Base-by-base conservation (phyloP, 92 coral and sea anemone species). In the Montipora capitata region DNA sequence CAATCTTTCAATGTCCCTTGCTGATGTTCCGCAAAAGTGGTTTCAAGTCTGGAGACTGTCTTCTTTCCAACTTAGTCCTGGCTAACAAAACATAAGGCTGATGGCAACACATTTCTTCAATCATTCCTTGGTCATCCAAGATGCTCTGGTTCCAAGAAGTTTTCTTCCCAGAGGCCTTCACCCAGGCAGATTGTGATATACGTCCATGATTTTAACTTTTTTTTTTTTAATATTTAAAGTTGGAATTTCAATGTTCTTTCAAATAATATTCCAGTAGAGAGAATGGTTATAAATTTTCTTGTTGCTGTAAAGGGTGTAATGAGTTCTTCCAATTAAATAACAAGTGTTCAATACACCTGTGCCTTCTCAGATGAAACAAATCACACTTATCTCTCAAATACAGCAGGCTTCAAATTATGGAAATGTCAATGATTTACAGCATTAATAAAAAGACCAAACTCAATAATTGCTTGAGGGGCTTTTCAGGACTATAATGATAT, bases 41-140 rank as follows among this genome's bases (percentile, higher is more conserved):
- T 72, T 70, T 27, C 27, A 7, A 72, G n/a, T 51, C 77, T 35
- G 17, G 16, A 69, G 7, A 10, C 6, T 48, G 77, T 81, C 79
- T 72, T 83, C 77, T 83, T 27, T 40, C 27, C 6, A 72, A 8
- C 35, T 27, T 27, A 27, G 9, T 72, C 87, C 87, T 83, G 87
- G 80, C 87, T 83, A 83, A 83, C 79, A 83, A 83, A 83, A 83
- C 61, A 83, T 48, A 83, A 72, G 35, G 79, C 79, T 73, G 87
- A 83, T 83, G 79, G 87, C 70, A 83, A 83, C 78, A 71, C 45
- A 81, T 68, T 68, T 62, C 64, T 81, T 52, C 76, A 17, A 68
- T 15, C 7, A 68, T 52, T 83, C 71, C 79, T 83, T 48, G 52
- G 7, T 58, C 73, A 10, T 42, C 17, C 79, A 72, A 83, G 87